Evolutionary conservation across 2,888 invertebrate species (phyloP).

Genomic region (Epinotia ramella): DNA sequence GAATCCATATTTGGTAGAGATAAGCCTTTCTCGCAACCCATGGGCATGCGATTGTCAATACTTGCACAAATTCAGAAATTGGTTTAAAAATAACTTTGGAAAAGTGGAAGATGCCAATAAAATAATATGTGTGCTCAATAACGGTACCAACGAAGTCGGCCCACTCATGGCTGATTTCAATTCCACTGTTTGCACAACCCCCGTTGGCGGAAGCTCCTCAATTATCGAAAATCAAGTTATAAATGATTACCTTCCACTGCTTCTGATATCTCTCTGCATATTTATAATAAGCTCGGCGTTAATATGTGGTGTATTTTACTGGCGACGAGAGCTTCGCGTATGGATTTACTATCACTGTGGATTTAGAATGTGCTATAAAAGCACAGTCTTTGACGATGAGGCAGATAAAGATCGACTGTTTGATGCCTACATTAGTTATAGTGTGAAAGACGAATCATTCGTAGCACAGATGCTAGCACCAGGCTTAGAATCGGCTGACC

Average conservation of each 20-base stretch:
- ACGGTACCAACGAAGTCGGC: slow-evolving; percentile 89
- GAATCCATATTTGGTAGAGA: slow-evolving; percentile 95
- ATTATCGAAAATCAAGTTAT: slow-evolving; percentile 91
- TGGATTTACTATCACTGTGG: slow-evolving; percentile 96
- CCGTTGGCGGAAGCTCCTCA: slow-evolving; percentile 89
- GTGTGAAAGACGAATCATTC: slow-evolving; percentile 96
- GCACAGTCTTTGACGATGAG: slow-evolving; percentile 91
- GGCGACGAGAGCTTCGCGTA: slow-evolving; percentile 92
- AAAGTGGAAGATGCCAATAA: slow-evolving; percentile 92
- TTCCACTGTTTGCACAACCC: slow-evolving; percentile 90
- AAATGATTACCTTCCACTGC: slow-evolving; percentile 92
- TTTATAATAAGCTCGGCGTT: slow-evolving; percentile 91
- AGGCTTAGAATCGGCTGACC: slow-evolving; percentile 92
- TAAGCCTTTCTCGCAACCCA: slow-evolving; percentile 92
- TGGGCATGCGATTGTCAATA: slow-evolving; percentile 97
- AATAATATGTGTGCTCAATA: slow-evolving; percentile 91
- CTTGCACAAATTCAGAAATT: slow-evolving; percentile 91
- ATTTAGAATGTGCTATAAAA: slow-evolving; percentile 93
- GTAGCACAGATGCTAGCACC: slow-evolving; percentile 95
- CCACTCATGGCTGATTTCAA: slow-evolving; percentile 91
- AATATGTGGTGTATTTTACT: slow-evolving; percentile 92
- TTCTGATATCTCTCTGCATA: slow-evolving; percentile 91
- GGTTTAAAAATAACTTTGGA: slow-evolving; percentile 91
- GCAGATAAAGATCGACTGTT: slow-evolving; percentile 94
- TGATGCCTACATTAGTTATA: slow-evolving; percentile 98